Conservation (phyloP, 2,888 invertebrate genomes). For the Pimpla rufipes region DNA sequence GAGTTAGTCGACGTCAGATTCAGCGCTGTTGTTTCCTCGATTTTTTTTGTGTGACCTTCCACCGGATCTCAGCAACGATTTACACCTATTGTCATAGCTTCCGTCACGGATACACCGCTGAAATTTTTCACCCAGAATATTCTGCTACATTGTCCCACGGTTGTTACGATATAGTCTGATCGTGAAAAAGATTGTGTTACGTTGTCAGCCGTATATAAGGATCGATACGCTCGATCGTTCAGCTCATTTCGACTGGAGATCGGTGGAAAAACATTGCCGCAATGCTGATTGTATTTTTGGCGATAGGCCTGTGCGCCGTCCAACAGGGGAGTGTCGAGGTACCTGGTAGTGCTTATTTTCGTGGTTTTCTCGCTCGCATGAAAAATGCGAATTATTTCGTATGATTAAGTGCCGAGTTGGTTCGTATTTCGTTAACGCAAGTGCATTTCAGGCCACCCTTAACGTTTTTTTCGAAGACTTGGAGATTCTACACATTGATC, state of each 20-base stretch:
- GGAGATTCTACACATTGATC: background rate
- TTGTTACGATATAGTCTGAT: constrained; percentile 9
- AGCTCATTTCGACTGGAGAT: constrained; percentile 4
- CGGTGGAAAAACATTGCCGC: background rate
- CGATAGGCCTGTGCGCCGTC: constrained; percentile 22
- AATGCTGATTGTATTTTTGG: constrained; percentile 38
- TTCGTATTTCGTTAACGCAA: background rate
- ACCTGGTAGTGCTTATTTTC: background rate
- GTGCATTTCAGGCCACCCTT: constrained; percentile 54
- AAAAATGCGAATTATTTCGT: background rate
- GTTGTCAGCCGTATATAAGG: constrained; percentile 33
- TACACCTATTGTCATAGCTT: background rate
- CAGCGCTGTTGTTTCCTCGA: background rate
- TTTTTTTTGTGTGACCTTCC: background rate
- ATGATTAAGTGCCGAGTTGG: no score
- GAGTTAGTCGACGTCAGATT: background rate
- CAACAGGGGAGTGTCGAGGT: constrained; percentile 48
- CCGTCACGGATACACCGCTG: background rate
- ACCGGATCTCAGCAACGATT: constrained; percentile 9
- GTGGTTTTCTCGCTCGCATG: background rate
- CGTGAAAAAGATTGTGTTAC: constrained; percentile 7
- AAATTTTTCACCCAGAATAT: background rate
- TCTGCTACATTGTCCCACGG: background rate
- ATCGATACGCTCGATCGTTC: constrained; percentile 12
- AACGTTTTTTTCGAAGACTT: constrained; percentile 57